Percentiles rank a stretch among this genome's conserved stretches.
These are phyloP conservation scores for Margarornis squamiger DNA, from an alignment of 2,797 vertebrate species.

Conservation along the genomic window DNA sequence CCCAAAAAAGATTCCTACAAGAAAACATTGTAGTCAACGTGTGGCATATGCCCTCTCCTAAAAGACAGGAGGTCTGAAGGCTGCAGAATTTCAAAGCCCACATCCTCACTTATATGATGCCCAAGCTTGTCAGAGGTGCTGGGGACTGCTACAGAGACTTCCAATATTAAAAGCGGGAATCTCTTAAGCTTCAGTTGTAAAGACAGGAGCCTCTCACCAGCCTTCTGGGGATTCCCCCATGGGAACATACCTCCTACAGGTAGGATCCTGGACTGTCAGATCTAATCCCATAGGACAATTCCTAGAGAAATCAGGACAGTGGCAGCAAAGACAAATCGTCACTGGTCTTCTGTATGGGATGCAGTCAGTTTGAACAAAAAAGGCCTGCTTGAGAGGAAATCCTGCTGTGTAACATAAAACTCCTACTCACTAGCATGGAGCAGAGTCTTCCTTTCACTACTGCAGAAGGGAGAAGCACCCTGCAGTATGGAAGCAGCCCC, in stretches of 20 bases:
- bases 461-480: neutral
- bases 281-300: neutral
- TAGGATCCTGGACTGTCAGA: neutral
- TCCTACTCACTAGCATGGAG: neutral
- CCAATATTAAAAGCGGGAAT: neutral
- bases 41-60: neutral
- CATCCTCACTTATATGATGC: neutral
- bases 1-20: neutral
- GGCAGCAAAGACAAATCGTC: neutral
- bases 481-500: neutral
- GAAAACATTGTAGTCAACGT: neutral
- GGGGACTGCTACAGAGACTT: neutral
- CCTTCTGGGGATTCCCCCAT: neutral
- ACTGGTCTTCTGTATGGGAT: neutral
- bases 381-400: neutral
- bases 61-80: neutral
- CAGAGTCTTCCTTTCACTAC: neutral
- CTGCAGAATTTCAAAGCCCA: neutral
- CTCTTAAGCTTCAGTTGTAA: neutral
- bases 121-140: neutral
- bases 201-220: neutral
- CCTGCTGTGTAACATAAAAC: neutral
- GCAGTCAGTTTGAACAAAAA: neutral
- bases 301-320: neutral
- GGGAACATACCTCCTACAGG: neutral